Evolutionary conservation across 2,888 invertebrate species (phyloP).

Genomic region (Actias luna): DNA sequence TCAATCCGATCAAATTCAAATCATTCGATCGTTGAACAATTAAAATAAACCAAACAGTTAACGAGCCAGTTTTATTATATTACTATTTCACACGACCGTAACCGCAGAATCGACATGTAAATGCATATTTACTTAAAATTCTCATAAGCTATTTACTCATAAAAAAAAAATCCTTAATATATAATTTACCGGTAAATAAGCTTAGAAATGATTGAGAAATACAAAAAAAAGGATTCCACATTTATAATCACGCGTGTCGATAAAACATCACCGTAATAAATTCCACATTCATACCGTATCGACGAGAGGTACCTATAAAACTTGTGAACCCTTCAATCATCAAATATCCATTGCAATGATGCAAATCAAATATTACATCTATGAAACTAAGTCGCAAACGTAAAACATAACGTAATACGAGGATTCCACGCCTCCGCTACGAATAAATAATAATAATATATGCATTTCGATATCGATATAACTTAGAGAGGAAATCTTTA

Average conservation of each 20-base stretch:
- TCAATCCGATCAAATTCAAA: too few species aligned
- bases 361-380: slow-evolving; percentile 64
- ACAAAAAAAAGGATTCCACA: not conserved
- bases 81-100: too few species aligned
- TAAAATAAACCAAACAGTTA: too few species aligned
- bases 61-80: too few species aligned
- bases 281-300: not conserved
- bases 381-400: slow-evolving; percentile 68
- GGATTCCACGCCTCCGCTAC: slow-evolving; percentile 53
- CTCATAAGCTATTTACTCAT: too few species aligned
- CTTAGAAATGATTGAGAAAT: not conserved
- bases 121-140: too few species aligned
- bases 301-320: slow-evolving; percentile 28
- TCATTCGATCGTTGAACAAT: too few species aligned
- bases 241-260: not conserved
- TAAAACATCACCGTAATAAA: slow-evolving; percentile 6
- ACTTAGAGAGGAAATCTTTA: slow-evolving; percentile 56
- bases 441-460: slow-evolving; percentile 73
- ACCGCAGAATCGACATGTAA: too few species aligned
- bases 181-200: not conserved
- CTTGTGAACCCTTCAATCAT: slow-evolving; percentile 32
- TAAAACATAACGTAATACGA: slow-evolving; percentile 68
- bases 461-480: slow-evolving; percentile 58
- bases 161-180: too few species aligned
- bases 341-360: slow-evolving; percentile 65